Conservation (phyloP, 2,113 vertebrate species). For the Talpa occidentalis region DNA sequence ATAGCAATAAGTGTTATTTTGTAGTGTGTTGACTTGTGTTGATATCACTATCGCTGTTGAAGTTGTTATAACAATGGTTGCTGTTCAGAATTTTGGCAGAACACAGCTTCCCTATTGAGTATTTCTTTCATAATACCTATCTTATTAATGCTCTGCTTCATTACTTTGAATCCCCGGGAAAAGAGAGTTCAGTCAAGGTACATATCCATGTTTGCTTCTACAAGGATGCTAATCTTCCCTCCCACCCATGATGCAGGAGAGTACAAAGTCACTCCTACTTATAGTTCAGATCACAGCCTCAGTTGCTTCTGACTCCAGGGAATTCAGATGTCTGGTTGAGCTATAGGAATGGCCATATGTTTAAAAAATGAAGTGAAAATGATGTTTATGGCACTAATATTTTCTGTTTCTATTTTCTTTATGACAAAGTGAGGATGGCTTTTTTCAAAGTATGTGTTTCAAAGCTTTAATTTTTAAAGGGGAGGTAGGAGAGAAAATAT, state of each 20-base stretch:
- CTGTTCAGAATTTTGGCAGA: background rate
- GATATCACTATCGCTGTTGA: background rate
- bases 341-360: background rate
- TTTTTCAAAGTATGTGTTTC: background rate
- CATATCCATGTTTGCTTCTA: background rate
- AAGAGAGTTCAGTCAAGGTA: background rate
- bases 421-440: constrained; percentile 1
- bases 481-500: background rate
- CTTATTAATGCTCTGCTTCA: background rate
- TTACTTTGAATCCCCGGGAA: background rate
- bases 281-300: background rate
- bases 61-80: background rate
- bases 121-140: background rate
- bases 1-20: background rate
- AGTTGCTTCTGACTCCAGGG: background rate
- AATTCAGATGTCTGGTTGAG: background rate
- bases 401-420: background rate
- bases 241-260: background rate
- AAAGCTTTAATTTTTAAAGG: constrained; percentile 50
- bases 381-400: background rate
- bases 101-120: background rate
- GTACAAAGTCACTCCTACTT: background rate
- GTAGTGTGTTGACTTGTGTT: background rate
- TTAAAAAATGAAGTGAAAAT: constrained; percentile 8
- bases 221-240: background rate